Base-by-base conservation (phyloP, 2,113 vertebrate species). In the Sapayoa aenigma region DNA sequence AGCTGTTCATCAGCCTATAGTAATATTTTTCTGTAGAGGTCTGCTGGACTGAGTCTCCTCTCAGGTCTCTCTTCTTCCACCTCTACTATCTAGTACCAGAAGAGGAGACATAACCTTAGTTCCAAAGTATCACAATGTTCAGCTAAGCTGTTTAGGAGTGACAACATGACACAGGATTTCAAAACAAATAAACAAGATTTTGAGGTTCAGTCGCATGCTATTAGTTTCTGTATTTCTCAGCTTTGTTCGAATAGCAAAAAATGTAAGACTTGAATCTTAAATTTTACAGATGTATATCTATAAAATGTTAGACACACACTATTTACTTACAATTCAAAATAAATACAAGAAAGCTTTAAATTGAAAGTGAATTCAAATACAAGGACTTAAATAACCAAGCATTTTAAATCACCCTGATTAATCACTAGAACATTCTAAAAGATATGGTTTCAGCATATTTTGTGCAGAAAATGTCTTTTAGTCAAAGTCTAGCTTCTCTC, bases 331-430 rank as follows among this genome's bases (percentile, higher is more conserved):
- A 94, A 78, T 87, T 78, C 55, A 30, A 52, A 95, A 98, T 94
- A 97, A 96, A 95, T 94, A 96, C 27, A 94, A 83, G 60, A 94
- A 96, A 80, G 60, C 35, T 95, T 94, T 80, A 87, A 65, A 60
- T 47, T 91, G 92, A 93, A 91, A 93, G 90, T 94, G 97, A 95
- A 97, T 97, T 95, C 91, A 97, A 95, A 94, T 93, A 86, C 71
- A 94, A 50, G 12, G 55, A 79, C 78, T 97, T 98, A 97, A 96
- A 95, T 95, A 97, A 97, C 93, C 86, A 81, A 94, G 89, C 75
- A 31, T 90, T 97, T 97, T 96, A 97, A 97, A 97, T 97, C 91
- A 97, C 78, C 94, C 94, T 96, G 97, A 97, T 97, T 97, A 97
- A 98, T 97, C 52, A 91, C 94, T 94, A 58, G 89, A 95, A 96